Base-by-base conservation (phyloP, 2,888 invertebrate species). In the Heliconius ethilla region DNA sequence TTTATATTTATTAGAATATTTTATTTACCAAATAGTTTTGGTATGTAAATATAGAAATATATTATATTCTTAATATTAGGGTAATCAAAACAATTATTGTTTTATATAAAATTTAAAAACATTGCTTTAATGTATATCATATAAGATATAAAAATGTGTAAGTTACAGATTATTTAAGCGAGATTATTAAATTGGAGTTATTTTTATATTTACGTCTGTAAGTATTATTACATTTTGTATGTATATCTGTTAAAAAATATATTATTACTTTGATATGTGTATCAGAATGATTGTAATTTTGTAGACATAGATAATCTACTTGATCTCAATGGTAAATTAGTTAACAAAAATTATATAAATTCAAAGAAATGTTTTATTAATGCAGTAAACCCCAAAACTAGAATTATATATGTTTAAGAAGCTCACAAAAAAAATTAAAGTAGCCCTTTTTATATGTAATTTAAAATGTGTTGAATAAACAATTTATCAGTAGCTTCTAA, bases 381-480 rank as follows among this genome's bases (percentile, higher is more conserved):
- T 63, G 59, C 27, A 55, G 75, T 75, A 33, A 75, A 78, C 37
- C 73, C 72, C 45, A 73, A 72, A 27, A 55, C 37, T 59, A 66
- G 73, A 55, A 75, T 51, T 77, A 75, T 65, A 59, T 79, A 80
- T 66, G 45, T 73, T 86, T 85, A 84, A 83, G 82, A 85, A 82
- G 82, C 86, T 86, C 77, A 80, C 65, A 77, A 76, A 78, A 63
- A 79, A 80, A 75, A 40, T 83, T 86, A 87, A 86, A 86, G 86
- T 88, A 90, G 91, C 91, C 92, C 92, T 92, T 91, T 89, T 90
- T 91, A 90, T 89, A 87, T 90, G 89, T 92, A 90, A 90, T 86
- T 89, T 91, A 87, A 86, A 91, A 91, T 90, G 90, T 91, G 93
- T 93, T 93, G 78, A 92, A 87, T 92, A 92, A 93, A 93, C 88